A percentile compares a stretch with the other conserved stretches of the same genome.
Evolutionary conservation across 2,797 vertebrate genomes (phyloP).

Genomic region (Dermochelys coriacea): DNA sequence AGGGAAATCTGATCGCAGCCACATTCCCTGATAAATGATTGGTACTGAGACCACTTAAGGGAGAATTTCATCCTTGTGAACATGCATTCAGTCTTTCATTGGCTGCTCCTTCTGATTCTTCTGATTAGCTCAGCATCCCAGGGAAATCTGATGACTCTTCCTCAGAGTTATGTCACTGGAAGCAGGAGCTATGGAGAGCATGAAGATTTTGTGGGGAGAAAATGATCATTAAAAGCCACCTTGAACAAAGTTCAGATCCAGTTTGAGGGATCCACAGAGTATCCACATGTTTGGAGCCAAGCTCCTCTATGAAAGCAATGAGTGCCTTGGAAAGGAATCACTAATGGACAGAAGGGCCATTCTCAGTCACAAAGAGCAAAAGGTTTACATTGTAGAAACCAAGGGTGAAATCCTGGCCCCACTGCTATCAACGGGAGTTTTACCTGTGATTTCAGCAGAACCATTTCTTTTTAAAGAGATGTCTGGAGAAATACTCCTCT

Average conservation of each 20-base stretch:
- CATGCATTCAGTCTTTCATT: background rate
- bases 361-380: background rate
- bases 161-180: too few species aligned
- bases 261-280: background rate
- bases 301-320: rapidly evolving
- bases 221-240: background rate
- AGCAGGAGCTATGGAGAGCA: background rate
- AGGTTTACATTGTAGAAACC: rapidly evolving
- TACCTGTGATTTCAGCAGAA: constrained; percentile 32
- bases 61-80: background rate
- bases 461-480: constrained; percentile 50
- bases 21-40: rapidly evolving
- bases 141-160: background rate
- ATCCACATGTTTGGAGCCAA: background rate
- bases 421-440: background rate
- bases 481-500: background rate
- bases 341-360: background rate
- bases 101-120: background rate
- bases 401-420: background rate
- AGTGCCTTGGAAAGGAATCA: background rate
- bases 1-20: background rate
- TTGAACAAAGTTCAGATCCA: background rate
- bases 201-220: background rate
- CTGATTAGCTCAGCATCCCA: background rate
- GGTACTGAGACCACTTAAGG: rapidly evolving